Percentiles rank a stretch among this genome's conserved stretches.
phyloP scores from a whole-genome alignment of 1,140 invertebrate genomes.

The Drosophila santomea region DNA sequence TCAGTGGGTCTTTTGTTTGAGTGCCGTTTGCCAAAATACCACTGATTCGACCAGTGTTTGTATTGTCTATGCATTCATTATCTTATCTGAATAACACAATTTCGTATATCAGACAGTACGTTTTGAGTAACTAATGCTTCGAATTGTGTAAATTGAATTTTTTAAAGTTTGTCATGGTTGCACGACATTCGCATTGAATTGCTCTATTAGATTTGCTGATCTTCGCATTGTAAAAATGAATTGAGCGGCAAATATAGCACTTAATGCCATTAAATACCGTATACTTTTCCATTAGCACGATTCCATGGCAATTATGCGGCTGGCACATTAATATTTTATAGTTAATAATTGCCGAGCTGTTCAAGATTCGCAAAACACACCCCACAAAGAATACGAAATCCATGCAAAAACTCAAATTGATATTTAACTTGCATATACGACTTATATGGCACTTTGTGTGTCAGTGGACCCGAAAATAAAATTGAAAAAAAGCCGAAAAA shows the following conservation, averaged over 20 bases:
- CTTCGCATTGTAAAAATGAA: constrained; percentile 19
- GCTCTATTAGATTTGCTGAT: constrained; percentile 14
- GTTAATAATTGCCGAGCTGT: constrained; percentile 18
- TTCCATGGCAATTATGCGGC: constrained; percentile 26
- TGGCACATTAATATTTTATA: constrained; percentile 36
- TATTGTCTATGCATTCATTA: constrained; percentile 16
- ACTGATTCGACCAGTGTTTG: background rate
- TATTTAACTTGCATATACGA: constrained; percentile 39
- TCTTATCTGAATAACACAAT: constrained; percentile 43
- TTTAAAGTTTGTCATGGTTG: background rate
- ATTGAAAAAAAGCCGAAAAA: constrained; percentile 37
- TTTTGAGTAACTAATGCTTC: background rate
- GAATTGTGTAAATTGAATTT: too few relatives aligned
- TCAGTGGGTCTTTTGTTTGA: background rate
- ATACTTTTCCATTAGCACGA: constrained; percentile 25
- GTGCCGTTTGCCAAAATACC: constrained; percentile 1
- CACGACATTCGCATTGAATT: background rate
- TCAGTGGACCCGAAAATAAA: constrained; percentile 43
- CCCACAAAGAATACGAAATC: constrained; percentile 37
- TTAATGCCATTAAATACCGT: constrained; percentile 17
- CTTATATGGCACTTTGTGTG: constrained; percentile 51
- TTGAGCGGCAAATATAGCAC: constrained; percentile 19
- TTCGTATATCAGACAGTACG: constrained; percentile 5
- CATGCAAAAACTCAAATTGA: constrained; percentile 61
- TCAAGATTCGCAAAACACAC: background rate